Evolutionary conservation across 2,888 invertebrate genomes (phyloP).

Genomic region (Acanthosepion lycidas): DNA sequence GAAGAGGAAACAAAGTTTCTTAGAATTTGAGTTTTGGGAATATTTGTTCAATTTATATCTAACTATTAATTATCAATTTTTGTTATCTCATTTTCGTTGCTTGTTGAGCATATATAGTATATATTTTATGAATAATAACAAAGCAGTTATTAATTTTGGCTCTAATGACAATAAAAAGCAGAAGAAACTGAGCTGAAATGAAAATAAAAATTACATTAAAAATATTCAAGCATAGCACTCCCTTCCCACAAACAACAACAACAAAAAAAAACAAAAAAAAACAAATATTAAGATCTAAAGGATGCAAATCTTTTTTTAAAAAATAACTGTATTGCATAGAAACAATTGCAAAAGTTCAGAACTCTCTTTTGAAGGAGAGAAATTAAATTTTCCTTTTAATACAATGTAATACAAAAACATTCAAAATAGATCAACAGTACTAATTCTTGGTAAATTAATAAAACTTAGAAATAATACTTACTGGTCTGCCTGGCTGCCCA

Average conservation of each 20-base stretch:
- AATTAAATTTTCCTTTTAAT: neutral
- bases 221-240: neutral
- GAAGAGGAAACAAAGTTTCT: no score
- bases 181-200: neutral
- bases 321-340: neutral
- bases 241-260: neutral
- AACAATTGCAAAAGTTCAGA: neutral
- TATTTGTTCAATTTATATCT: no score
- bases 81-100: no score
- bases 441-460: neutral
- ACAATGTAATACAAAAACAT: neutral
- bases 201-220: neutral
- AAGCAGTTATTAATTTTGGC: neutral
- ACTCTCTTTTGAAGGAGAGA: neutral
- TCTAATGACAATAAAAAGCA: neutral
- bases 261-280: neutral
- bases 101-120: no score
- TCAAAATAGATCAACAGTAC: neutral
- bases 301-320: neutral
- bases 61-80: no score
- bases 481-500: slow-evolving; percentile 38
- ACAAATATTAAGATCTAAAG: neutral
- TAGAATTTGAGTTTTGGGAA: no score
- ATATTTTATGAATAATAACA: neutral
- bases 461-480: slow-evolving; percentile 14